Evolutionary conservation across 2,113 vertebrate genomes (phyloP).

Genomic region (Corythornis madagascariensis): DNA sequence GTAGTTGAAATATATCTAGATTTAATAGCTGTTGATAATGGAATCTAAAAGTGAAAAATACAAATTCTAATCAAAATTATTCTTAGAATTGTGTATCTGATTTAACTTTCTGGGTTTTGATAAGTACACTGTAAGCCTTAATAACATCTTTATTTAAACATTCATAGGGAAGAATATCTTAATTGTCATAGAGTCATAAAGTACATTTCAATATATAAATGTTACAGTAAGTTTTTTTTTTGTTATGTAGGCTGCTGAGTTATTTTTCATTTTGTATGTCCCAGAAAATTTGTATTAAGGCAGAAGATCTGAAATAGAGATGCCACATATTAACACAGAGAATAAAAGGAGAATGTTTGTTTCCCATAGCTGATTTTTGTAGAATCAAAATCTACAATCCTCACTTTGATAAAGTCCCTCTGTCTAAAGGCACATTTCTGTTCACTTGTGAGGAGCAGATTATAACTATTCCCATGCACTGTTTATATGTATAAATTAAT

Average conservation of each 20-base stretch:
- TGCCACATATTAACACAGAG: conserved; percentile 58
- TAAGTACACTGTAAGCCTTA: conserved; percentile 18
- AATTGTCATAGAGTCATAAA: not conserved
- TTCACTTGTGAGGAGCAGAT: not conserved
- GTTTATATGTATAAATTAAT: not conserved
- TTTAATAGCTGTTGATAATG: not conserved
- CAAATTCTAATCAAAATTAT: not conserved
- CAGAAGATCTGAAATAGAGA: conserved; percentile 72
- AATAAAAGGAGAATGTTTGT: conserved; percentile 68
- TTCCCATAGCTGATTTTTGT: conserved; percentile 48
- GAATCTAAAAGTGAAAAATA: not conserved
- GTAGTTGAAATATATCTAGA: not conserved
- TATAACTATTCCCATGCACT: not conserved
- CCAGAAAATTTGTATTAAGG: conserved; percentile 67
- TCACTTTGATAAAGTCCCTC: not conserved
- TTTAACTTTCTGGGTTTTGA: not conserved
- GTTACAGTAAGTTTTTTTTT: not conserved
- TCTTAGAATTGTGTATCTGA: not conserved
- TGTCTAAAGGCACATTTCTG: not conserved
- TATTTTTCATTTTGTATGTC: conserved; percentile 66
- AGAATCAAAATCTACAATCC: not conserved
- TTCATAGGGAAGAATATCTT: not conserved
- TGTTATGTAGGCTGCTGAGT: not conserved
- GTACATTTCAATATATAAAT: conserved; percentile 12
- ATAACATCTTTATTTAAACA: conserved; percentile 17